These are phyloP conservation scores for Hydroisotoma schaefferi DNA, from an alignment of 2,888 invertebrate species.

Conservation along the genomic window DNA sequence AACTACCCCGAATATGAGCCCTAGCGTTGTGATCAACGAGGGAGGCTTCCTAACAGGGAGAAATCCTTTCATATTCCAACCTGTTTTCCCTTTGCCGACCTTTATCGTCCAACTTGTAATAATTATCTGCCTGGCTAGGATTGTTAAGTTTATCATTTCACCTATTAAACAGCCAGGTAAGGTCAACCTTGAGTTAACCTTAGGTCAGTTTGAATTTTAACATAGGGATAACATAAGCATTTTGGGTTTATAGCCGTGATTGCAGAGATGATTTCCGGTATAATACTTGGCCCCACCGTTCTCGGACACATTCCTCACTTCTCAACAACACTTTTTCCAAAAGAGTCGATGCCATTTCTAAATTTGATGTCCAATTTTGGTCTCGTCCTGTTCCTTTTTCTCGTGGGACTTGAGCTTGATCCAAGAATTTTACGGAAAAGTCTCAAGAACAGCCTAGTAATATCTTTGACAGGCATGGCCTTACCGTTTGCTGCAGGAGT, in stretches of 20 bases:
- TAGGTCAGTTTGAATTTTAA: not conserved
- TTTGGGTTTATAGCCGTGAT: constrained; percentile 26
- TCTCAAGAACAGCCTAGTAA: constrained; percentile 28
- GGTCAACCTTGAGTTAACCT: no score
- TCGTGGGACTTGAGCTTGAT: constrained; percentile 40
- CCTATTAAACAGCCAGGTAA: constrained; percentile 36
- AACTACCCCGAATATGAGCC: no score
- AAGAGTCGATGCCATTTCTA: constrained; percentile 31
- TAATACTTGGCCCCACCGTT: constrained; percentile 31
- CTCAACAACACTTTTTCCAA: constrained; percentile 25
- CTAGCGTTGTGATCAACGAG: no score
- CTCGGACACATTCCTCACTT: constrained; percentile 33
- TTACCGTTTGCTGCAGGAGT: constrained; percentile 30
- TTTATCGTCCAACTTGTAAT: constrained; percentile 36
- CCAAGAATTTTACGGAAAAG: constrained; percentile 33
- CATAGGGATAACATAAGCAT: not conserved
- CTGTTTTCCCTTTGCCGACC: constrained; percentile 21
- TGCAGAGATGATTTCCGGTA: constrained; percentile 40
- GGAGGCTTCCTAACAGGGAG: constrained; percentile 35
- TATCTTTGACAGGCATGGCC: constrained; percentile 39
- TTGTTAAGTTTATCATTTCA: constrained; percentile 29
- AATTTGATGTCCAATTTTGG: constrained; percentile 41
- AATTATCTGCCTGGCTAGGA: constrained; percentile 32
- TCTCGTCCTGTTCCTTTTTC: constrained; percentile 37
- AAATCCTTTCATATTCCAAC: constrained; percentile 30